Conservation (phyloP, 2,113 vertebrate species). For the Ceyx cyanopectus region DNA sequence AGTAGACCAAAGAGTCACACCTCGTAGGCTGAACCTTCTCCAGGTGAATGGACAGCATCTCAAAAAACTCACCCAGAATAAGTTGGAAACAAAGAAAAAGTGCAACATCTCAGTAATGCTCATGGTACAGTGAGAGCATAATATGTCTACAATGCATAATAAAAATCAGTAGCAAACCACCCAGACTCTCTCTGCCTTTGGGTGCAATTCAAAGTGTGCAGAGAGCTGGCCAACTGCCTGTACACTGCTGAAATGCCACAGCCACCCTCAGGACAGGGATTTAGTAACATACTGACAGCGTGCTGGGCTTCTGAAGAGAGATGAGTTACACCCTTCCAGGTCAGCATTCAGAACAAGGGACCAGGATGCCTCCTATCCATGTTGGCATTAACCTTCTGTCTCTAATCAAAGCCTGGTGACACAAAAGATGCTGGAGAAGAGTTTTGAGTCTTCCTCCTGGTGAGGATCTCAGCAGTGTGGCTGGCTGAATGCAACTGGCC, state of each 20-base stretch:
- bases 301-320: not conserved
- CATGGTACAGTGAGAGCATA: not conserved
- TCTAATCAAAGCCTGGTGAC: conserved; percentile 48
- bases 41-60: not conserved
- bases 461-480: not conserved
- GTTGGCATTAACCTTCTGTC: conserved; percentile 52
- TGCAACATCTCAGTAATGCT: not conserved
- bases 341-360: conserved; percentile 18
- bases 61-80: not conserved
- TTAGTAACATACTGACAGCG: not conserved
- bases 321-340: conserved; percentile 46
- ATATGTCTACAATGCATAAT: not conserved
- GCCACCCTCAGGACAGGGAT: conserved; percentile 50
- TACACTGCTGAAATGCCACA: conserved; percentile 42
- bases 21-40: not conserved
- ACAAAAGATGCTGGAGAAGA: conserved; percentile 10
- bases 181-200: not conserved
- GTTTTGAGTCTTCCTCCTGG: not conserved
- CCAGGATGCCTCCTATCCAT: not conserved
- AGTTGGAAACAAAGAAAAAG: not conserved
- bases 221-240: conserved; percentile 49
- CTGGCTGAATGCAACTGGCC: not conserved
- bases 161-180: conserved; percentile 7
- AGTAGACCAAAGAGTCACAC: not conserved
- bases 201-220: conserved; percentile 12